These are phyloP conservation scores for Misgurnus anguillicaudatus DNA, from an alignment of 2,113 vertebrate species.

Conservation along the genomic window DNA sequence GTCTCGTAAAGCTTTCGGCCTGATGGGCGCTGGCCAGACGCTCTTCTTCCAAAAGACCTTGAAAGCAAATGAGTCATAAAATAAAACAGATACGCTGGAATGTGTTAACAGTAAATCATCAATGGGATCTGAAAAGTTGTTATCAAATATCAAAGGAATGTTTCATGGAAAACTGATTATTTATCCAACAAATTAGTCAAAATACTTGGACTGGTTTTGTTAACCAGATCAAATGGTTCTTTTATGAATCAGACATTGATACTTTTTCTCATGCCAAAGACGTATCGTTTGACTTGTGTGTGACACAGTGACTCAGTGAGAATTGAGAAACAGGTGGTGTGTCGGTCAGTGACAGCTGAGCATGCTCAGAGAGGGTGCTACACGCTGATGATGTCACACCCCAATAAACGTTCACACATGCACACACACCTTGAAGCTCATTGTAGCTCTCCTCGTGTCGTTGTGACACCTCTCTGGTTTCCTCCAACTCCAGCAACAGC, in stretches of 20 bases:
- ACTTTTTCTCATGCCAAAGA: too few relatives aligned
- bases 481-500: slow-evolving; percentile 75
- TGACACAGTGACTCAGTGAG: slow-evolving; percentile 17
- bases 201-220: not conserved
- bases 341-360: slow-evolving; percentile 29
- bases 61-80: slow-evolving; percentile 3
- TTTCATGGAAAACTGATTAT: too few relatives aligned
- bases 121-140: not conserved
- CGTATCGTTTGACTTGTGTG: not conserved
- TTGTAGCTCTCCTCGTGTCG: slow-evolving; percentile 74
- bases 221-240: too few relatives aligned
- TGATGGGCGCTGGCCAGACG: slow-evolving; percentile 83
- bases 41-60: slow-evolving; percentile 86
- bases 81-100: not conserved
- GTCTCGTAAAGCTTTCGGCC: slow-evolving; percentile 79
- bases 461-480: slow-evolving; percentile 70
- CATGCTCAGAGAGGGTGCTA: slow-evolving; percentile 25
- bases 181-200: not conserved
- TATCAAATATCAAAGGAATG: slow-evolving; percentile 4
- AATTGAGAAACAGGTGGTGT: slow-evolving; percentile 28
- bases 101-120: not conserved
- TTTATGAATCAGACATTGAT: too few relatives aligned
- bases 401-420: slow-evolving; percentile 2
- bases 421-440: slow-evolving; percentile 74
- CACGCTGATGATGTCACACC: slow-evolving; percentile 38